A percentile compares a stretch with the other conserved stretches of the same genome.
Conservation (phyloP, 2,888 invertebrate genomes). For the Cryptocephalus moraei region DNA sequence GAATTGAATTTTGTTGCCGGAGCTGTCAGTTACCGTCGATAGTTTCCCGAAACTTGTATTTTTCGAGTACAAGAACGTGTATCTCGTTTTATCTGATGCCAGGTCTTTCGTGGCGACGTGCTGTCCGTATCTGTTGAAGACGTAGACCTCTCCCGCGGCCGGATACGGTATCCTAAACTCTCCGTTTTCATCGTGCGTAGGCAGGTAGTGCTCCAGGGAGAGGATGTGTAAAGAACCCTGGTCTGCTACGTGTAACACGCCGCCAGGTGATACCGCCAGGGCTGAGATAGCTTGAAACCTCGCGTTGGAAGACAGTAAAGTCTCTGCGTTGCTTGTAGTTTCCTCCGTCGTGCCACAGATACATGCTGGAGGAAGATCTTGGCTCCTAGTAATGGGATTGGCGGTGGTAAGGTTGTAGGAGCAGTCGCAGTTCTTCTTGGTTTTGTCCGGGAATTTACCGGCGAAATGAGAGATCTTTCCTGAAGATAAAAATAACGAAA, state of each 20-base stretch:
- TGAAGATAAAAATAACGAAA: constrained; percentile 1
- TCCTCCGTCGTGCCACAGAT: constrained; percentile 38
- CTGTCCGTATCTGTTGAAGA: constrained; percentile 62
- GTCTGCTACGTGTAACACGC: constrained; percentile 92
- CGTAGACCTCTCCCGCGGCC: constrained; percentile 83
- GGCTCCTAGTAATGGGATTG: constrained; percentile 32
- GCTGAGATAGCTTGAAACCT: constrained; percentile 82
- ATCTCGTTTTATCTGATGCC: constrained; percentile 88
- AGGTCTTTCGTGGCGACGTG: constrained; percentile 91
- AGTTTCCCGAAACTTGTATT: constrained; percentile 92
- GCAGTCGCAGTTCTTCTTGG: constrained; percentile 46
- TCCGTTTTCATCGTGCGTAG: constrained; percentile 77
- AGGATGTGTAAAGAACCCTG: constrained; percentile 81
- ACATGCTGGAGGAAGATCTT: constrained; percentile 30
- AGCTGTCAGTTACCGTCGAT: constrained; percentile 87
- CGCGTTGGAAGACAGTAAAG: constrained; percentile 80
- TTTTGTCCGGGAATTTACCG: constrained; percentile 63
- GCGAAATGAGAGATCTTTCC: constrained; percentile 82
- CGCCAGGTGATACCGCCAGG: constrained; percentile 88
- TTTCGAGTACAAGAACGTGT: constrained; percentile 93
- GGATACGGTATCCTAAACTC: constrained; percentile 91
- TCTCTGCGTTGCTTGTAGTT: constrained; percentile 71
- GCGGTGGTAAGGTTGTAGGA: constrained; percentile 45
- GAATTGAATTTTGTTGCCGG: constrained; percentile 86
- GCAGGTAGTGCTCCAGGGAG: constrained; percentile 77